A percentile compares a stretch with the other conserved stretches of the same genome.
Conservation (phyloP, 2,797 vertebrate genomes). For the Sebastes nivosus region DNA sequence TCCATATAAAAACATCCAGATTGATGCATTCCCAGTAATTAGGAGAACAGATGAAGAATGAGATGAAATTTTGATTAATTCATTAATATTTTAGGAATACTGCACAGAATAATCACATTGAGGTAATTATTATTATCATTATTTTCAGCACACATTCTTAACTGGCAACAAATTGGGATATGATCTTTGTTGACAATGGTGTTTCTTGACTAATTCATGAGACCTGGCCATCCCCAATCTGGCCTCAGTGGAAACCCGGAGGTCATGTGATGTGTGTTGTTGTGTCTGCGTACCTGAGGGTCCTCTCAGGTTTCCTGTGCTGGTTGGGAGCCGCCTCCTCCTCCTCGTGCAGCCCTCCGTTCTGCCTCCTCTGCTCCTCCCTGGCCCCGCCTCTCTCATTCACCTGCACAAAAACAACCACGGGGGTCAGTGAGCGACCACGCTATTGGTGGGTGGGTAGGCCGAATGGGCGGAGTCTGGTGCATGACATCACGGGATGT, state of each 20-base stretch:
- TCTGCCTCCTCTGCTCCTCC: conserved; percentile 87
- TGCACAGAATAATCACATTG: neutral
- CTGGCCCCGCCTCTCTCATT: conserved; percentile 84
- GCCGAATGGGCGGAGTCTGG: neutral
- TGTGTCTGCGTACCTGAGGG: conserved; percentile 83
- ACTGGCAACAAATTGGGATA: neutral
- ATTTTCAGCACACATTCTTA: neutral
- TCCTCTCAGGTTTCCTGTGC: conserved; percentile 91
- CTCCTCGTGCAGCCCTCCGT: conserved; percentile 89
- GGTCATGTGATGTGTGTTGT: neutral
- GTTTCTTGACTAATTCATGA: conserved; percentile 27
- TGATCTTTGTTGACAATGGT: neutral
- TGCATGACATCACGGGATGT: conserved; percentile 2
- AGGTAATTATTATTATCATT: neutral
- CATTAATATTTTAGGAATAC: neutral
- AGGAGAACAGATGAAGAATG: neutral
- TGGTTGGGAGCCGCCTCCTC: conserved; percentile 84
- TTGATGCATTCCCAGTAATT: neutral
- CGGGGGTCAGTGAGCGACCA: neutral
- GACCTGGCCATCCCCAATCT: neutral
- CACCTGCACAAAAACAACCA: conserved; percentile 74
- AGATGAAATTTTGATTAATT: neutral
- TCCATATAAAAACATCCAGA: neutral
- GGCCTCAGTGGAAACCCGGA: conserved; percentile 2
- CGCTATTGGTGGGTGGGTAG: neutral